Evolutionary conservation across 2,113 vertebrate species (phyloP).

Genomic region (Sphyrna mokarran): DNA sequence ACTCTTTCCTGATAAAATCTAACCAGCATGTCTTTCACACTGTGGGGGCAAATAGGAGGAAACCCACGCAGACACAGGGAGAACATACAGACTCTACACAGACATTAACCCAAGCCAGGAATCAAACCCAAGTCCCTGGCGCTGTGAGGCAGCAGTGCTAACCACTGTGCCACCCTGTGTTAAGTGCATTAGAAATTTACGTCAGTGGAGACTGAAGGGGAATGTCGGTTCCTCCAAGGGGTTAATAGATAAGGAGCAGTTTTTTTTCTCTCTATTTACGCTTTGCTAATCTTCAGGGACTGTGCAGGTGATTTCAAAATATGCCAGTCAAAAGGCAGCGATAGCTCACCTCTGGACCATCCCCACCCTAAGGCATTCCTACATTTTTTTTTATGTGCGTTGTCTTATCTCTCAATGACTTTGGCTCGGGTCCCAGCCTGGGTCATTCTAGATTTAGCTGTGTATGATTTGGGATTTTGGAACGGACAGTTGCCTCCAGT

Average conservation of each 20-base stretch:
- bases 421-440: background rate
- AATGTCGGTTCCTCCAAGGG: background rate
- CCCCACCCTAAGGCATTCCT: conserved; percentile 2
- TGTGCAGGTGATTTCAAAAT: conserved; percentile 29
- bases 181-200: background rate
- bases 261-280: background rate
- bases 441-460: background rate
- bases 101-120: too few relatives aligned
- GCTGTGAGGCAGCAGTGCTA: too few relatives aligned
- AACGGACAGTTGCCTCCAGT: background rate
- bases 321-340: background rate
- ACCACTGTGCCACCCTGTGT: too few relatives aligned
- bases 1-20: too few relatives aligned
- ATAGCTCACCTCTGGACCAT: background rate
- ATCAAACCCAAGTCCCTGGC: too few relatives aligned
- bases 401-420: background rate
- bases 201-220: background rate
- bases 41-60: too few relatives aligned
- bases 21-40: too few relatives aligned
- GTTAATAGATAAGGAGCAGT: background rate
- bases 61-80: too few relatives aligned
- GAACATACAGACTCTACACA: too few relatives aligned
- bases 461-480: background rate
- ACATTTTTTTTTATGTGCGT: background rate
- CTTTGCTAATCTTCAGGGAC: background rate